Evolutionary conservation across 2,113 vertebrate species (phyloP), one percentile per base, ranked within the genome.

Genomic region (Clarias macrocephalus): DNA sequence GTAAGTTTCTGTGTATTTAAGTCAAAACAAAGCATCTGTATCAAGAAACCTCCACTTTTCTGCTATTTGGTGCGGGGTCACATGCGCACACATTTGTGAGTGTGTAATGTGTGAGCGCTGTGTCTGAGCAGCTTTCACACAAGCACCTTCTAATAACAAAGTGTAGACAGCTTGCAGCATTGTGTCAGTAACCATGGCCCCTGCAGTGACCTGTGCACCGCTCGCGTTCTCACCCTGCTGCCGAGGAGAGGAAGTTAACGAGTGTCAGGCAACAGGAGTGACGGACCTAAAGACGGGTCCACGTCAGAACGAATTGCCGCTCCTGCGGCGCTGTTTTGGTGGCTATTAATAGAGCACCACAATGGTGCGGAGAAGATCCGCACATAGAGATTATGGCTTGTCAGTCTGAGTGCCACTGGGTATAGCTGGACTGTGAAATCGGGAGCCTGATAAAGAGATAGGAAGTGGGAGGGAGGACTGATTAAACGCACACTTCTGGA

Each of bases 311-410:
- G 66, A 87, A 89, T 79, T 85, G 62, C 42, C 37, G 57, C 66
- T 87, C 56, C 79, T 85, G 56, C 66, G 37, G 72, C 72, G 83
- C 80, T 79, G 62, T 72, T 87, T 73, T 75, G 80, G 52, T 83
- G 65, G 81, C 83, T 89, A 88, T 89, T 89, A 89, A 86, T 89
- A 89, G 86, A 86, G 73, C 83, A 33, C 1, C 18, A 60, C 33
- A 60, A 56, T 11, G 57, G 66, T 84, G 83, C 66, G 62, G 86
- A 85, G 33, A 82, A 57, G 72, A 89, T 81, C 68, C 48, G 54
- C 60, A 76, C 56, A 57, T 72, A 80, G 72, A 89, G 86, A 89
- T 89, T 88, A 89, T 82, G 80, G 80, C 59, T 52, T 83, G 81
- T 68, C 86, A 87, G 86, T 52, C 84, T 68, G 72, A 48, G 88